These are phyloP conservation scores for Schrankia costaestrigalis DNA, from an alignment of 2,888 invertebrate species.

Conservation along the genomic window DNA sequence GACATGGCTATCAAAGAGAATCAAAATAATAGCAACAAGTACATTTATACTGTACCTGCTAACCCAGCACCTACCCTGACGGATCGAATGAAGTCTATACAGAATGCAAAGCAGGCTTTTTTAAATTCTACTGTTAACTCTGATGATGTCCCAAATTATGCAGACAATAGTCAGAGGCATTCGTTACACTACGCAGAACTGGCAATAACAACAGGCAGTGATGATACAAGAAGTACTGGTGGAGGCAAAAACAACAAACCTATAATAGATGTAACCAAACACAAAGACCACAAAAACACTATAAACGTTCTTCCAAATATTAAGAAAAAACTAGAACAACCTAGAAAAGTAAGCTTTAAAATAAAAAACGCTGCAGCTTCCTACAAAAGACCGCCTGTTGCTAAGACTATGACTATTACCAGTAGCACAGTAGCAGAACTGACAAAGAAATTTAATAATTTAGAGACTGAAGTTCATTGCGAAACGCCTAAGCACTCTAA, in stretches of 20 bases:
- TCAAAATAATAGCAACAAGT: conserved; percentile 54
- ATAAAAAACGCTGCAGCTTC: conserved; percentile 75
- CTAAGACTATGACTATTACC: conserved; percentile 72
- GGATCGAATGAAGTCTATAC: conserved; percentile 57
- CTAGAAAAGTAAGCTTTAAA: conserved; percentile 82
- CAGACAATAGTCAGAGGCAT: conserved; percentile 15
- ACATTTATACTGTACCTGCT: conserved; percentile 63
- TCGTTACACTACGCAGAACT: conserved; percentile 64
- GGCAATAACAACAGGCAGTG: conserved; percentile 63
- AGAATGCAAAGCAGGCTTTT: conserved; percentile 66
- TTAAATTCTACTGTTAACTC: conserved; percentile 58
- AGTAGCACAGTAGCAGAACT: conserved; percentile 84
- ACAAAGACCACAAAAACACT: conserved; percentile 36
- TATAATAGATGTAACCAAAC: conserved; percentile 28
- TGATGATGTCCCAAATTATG: conserved; percentile 40
- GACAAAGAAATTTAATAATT: conserved; percentile 85
- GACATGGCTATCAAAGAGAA: conserved; percentile 73
- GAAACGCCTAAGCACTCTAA: conserved; percentile 77
- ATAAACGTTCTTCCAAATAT: conserved; percentile 40
- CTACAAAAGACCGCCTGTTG: conserved; percentile 64
- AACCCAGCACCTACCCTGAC: conserved; percentile 51
- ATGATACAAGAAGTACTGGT: conserved; percentile 73
- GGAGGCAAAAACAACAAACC: conserved; percentile 53
- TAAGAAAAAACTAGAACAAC: conserved; percentile 60
- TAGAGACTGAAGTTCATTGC: conserved; percentile 71